Base-by-base conservation (phyloP, 2,888 invertebrate species). In the Hydraecia micacea region DNA sequence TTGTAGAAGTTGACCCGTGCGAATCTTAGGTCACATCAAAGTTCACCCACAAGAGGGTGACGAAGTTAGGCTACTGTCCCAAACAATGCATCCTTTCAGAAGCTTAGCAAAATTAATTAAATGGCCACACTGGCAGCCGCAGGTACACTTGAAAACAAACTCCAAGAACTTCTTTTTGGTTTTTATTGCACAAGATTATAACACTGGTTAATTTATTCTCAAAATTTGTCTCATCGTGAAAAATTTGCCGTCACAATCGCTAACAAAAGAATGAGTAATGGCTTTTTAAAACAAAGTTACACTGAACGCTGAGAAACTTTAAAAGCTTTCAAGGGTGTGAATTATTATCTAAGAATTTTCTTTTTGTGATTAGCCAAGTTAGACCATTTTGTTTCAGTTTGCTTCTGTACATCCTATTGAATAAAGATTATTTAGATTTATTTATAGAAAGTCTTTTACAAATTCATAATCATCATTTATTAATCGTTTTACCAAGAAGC, bases 201-300 rank as follows among this genome's bases (percentile, higher is more conserved):
- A 94, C 94, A 93, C 89, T 92, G 94, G 93, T 95, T 96, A 96
- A 96, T 96, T 96, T 96, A 96, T 96, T 95, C 95, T 92, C 94
- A 87, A 95, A 96, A 96, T 96, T 96, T 96, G 96, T 96, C 96
- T 95, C 96, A 94, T 95, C 95, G 92, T 94, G 96, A 96, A 96
- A 96, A 96, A 95, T 96, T 95, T 93, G 89, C 93, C 91, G 91
- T 94, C 94, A 93, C 94, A 93, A 95, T 95, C 91, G 95, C 96
- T 93, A 95, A 96, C 96, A 96, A 96, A 96, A 96, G 96, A 94
- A 95, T 96, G 96, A 96, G 90, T 95, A 96, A 96, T 96, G 93
- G 93, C 93, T 94, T 92, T 92, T 91, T 95, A 92, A 95, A 96
- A 96, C 95, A 96, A 96, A 96, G 96, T 96, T 95, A 93, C 94